A percentile compares a stretch with the other conserved stretches of the same genome.
Evolutionary conservation across 2,797 vertebrate species (phyloP).

Genomic region (Podarcis lilfordi): DNA sequence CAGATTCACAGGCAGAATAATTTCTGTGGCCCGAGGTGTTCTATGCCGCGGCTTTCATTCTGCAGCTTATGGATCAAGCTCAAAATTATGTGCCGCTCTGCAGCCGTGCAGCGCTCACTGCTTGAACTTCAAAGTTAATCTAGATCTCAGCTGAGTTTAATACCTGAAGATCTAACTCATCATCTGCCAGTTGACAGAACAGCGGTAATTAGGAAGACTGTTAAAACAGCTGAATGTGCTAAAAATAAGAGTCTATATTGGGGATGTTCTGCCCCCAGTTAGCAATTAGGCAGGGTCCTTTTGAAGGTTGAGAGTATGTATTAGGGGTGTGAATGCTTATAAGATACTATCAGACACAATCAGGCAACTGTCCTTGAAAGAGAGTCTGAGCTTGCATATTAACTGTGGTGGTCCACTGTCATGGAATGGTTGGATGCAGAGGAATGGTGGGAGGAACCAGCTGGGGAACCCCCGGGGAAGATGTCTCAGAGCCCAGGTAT

Average conservation of each 20-base stretch:
- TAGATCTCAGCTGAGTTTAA: conserved; percentile 23
- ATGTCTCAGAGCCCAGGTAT: too few relatives aligned
- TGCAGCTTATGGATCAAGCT: not conserved
- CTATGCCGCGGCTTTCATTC: not conserved
- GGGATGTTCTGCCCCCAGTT: not conserved
- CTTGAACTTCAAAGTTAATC: not conserved
- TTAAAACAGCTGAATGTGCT: not conserved
- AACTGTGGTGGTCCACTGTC: not conserved
- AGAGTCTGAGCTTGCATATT: not conserved
- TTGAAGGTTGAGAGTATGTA: not conserved
- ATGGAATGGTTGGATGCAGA: too few relatives aligned
- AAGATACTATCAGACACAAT: fast-evolving
- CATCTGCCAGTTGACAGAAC: not conserved
- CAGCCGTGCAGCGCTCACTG: not conserved
- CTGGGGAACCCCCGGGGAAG: too few relatives aligned
- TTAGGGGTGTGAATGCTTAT: not conserved
- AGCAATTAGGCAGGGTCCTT: not conserved
- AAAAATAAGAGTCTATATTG: not conserved
- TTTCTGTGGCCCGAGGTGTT: not conserved
- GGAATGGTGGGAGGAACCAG: too few relatives aligned
- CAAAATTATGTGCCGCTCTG: not conserved
- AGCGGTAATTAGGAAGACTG: not conserved
- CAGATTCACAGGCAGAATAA: fast-evolving
- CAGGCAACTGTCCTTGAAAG: not conserved
- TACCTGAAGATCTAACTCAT: not conserved